Percentiles rank a stretch among this genome's conserved stretches.
phyloP scores from a whole-genome alignment of 1,140 invertebrate genomes.

The Solenopsis invicta region DNA sequence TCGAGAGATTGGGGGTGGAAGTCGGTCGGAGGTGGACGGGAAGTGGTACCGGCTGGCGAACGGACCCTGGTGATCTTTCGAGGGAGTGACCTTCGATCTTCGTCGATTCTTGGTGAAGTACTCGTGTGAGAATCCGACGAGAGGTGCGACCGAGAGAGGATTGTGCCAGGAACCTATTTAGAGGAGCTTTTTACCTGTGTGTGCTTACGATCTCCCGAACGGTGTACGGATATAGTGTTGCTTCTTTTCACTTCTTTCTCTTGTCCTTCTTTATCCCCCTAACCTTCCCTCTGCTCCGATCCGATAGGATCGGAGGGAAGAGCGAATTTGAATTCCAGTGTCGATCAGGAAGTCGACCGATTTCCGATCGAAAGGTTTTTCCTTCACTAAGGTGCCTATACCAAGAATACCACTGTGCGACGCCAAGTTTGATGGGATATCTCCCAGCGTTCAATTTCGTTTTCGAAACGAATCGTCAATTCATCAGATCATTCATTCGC shows the following conservation, averaged over 20 bases:
- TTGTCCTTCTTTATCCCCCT: constrained; percentile 20
- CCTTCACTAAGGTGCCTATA: too few species aligned
- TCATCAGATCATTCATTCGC: too few species aligned
- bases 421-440: constrained; percentile 17
- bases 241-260: constrained; percentile 23
- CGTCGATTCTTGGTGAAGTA: constrained; percentile 48
- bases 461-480: neutral
- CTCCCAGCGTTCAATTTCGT: neutral
- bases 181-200: constrained; percentile 36
- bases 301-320: neutral
- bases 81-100: constrained; percentile 42
- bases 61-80: constrained; percentile 57
- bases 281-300: neutral
- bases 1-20: constrained; percentile 26
- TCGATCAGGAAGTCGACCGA: neutral
- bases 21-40: neutral
- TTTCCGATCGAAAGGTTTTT: neutral
- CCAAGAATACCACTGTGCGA: constrained; percentile 29
- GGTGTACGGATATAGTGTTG: constrained; percentile 46
- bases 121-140: constrained; percentile 42
- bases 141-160: constrained; percentile 21
- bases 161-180: constrained; percentile 25
- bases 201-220: constrained; percentile 21
- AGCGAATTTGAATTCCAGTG: neutral
- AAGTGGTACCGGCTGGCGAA: constrained; percentile 21